phyloP scores from a whole-genome alignment of 2,888 invertebrate species.

The Scaptomyza reducta region DNA sequence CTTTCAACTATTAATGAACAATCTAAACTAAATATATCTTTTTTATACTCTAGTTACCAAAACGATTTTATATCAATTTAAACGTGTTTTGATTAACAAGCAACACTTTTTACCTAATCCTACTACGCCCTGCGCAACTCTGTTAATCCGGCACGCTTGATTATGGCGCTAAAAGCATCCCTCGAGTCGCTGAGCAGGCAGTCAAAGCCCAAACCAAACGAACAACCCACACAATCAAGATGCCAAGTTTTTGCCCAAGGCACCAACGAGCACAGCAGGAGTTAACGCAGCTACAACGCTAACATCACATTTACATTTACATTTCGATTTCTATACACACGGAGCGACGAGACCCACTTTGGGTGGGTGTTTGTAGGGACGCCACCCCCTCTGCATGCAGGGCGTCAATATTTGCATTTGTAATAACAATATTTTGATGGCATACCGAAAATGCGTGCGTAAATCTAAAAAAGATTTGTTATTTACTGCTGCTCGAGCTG shows the following conservation, averaged over 20 bases:
- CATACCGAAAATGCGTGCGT: slow-evolving; percentile 67
- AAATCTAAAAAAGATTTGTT: slow-evolving; percentile 79
- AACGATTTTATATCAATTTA: neutral
- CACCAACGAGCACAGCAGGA: slow-evolving; percentile 6
- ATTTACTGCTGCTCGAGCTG: slow-evolving; percentile 45
- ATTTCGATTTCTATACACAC: slow-evolving; percentile 13
- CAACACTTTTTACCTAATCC: neutral
- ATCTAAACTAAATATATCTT: neutral
- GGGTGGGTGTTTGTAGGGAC: neutral
- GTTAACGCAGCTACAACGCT: neutral
- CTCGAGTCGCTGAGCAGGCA: slow-evolving; percentile 8
- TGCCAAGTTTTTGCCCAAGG: slow-evolving; percentile 45
- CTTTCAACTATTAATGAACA: neutral
- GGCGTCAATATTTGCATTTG: slow-evolving; percentile 80
- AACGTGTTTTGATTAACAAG: neutral
- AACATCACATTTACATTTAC: slow-evolving; percentile 27
- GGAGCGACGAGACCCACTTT: neutral
- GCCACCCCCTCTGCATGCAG: slow-evolving; percentile 27
- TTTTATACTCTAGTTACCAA: neutral
- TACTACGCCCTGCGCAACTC: slow-evolving; percentile 25
- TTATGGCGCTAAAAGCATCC: slow-evolving; percentile 28
- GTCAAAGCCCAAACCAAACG: slow-evolving; percentile 33
- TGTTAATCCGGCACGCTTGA: slow-evolving; percentile 8
- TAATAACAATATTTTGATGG: slow-evolving; percentile 81
- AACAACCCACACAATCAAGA: slow-evolving; percentile 56